Conservation (phyloP, 2,797 vertebrate species). For the Hydrolagus colliei region DNA sequence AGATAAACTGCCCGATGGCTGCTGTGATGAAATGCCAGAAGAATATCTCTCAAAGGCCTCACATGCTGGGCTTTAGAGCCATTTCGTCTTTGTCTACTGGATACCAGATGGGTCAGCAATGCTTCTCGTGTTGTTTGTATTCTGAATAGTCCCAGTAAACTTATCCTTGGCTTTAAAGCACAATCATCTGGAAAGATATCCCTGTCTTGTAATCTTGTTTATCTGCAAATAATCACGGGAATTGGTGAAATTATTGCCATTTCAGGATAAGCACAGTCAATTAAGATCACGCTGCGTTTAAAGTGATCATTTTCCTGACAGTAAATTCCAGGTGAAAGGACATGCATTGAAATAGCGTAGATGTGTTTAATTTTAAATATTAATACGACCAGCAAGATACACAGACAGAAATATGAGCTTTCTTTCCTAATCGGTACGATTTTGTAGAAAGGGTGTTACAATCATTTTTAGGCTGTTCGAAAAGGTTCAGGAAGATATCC, state of each 20-base stretch:
- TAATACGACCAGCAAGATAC: neutral
- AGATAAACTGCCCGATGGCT: conserved; percentile 66
- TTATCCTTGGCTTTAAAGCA: conserved; percentile 42
- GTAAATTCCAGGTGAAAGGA: neutral
- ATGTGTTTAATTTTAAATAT: conserved; percentile 18
- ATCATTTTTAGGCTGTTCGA: neutral
- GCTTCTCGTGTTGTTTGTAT: conserved; percentile 56
- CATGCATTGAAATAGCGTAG: neutral
- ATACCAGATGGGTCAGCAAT: conserved; percentile 69
- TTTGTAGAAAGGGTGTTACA: conserved; percentile 19
- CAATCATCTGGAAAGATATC: conserved; percentile 46
- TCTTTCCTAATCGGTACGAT: neutral
- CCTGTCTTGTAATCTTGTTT: conserved; percentile 50
- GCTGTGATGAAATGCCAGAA: conserved; percentile 74
- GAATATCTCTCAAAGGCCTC: conserved; percentile 71
- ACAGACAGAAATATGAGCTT: neutral
- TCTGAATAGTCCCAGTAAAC: conserved; percentile 51
- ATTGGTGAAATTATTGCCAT: conserved; percentile 45
- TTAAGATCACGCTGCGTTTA: conserved; percentile 32
- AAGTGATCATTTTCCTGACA: conserved; percentile 27
- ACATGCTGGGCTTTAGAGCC: conserved; percentile 67
- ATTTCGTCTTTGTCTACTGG: conserved; percentile 69
- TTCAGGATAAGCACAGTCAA: conserved; percentile 44
- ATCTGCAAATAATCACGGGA: conserved; percentile 54
- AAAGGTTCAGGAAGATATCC: neutral